These are phyloP conservation scores for Lamellibrachia satsuma DNA, from an alignment of 2,888 invertebrate species.

Conservation along the genomic window DNA sequence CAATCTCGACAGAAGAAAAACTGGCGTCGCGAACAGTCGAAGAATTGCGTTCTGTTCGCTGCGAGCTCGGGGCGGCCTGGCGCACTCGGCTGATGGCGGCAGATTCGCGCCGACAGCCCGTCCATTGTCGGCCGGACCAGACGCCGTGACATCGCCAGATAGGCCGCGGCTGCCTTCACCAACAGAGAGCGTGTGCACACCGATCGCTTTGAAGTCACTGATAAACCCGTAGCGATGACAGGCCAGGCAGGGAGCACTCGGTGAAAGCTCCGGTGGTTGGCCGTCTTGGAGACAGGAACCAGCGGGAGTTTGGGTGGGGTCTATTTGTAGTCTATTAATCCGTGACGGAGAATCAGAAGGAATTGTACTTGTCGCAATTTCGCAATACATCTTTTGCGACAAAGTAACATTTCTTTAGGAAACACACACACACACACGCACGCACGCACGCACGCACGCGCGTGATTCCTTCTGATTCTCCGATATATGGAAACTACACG, in stretches of 20 bases:
- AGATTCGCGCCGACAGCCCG: background rate
- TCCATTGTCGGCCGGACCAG: slow-evolving; percentile 1
- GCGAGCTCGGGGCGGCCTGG: background rate
- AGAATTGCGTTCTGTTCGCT: slow-evolving; percentile 4
- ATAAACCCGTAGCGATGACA: background rate
- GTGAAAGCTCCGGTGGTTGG: background rate
- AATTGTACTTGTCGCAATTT: too few species aligned
- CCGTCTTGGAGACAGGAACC: background rate
- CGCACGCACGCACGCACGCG: too few species aligned
- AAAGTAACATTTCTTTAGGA: too few species aligned
- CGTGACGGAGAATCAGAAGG: too few species aligned
- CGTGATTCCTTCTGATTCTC: too few species aligned
- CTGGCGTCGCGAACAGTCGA: background rate
- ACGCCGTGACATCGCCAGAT: background rate
- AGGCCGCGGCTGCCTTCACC: background rate
- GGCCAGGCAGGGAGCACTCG: background rate
- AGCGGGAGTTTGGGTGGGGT: background rate
- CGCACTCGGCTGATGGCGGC: background rate
- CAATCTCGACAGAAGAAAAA: slow-evolving; percentile 5
- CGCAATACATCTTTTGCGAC: too few species aligned
- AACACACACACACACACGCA: too few species aligned
- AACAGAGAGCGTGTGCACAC: background rate
- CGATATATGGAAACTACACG: too few species aligned
- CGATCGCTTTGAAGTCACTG: background rate
- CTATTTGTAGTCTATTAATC: too few species aligned